Conservation (phyloP, 1,140 invertebrate genomes). For the Mycetomoellerius zeteki region DNA sequence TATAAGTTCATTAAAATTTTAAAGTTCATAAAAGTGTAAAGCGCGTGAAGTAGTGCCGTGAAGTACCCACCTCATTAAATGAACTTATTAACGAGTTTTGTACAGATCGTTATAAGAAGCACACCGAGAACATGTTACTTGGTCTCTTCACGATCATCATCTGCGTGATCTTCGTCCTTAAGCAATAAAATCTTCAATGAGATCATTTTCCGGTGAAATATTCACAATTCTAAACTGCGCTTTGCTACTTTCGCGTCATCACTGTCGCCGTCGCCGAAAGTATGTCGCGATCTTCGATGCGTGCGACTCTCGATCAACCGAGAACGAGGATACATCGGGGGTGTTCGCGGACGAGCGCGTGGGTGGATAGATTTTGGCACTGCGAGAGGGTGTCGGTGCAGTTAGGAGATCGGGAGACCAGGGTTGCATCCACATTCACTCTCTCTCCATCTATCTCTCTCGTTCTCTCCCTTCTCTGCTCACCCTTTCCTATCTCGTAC, state of each 20-base stretch:
- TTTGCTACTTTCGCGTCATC: background rate
- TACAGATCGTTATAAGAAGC: background rate
- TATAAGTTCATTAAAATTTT: slow-evolving; percentile 22
- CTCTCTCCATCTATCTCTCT: slow-evolving; percentile 8
- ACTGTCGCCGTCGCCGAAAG: slow-evolving; percentile 30
- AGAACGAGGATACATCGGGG: slow-evolving; percentile 39
- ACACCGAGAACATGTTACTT: background rate
- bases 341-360: slow-evolving; percentile 57
- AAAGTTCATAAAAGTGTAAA: too few relatives aligned
- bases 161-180: background rate
- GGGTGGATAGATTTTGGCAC: slow-evolving; percentile 72
- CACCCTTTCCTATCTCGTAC: slow-evolving; percentile 24
- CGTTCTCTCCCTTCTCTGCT: slow-evolving; percentile 45
- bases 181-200: slow-evolving; percentile 12
- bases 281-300: slow-evolving; percentile 49
- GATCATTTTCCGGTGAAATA: background rate
- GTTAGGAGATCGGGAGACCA: slow-evolving; percentile 63
- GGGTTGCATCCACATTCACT: slow-evolving; percentile 48
- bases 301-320: slow-evolving; percentile 64
- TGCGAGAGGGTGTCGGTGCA: slow-evolving; percentile 67
- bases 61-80: background rate
- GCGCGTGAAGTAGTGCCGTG: too few relatives aligned
- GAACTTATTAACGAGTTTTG: background rate
- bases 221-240: background rate
- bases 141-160: background rate